Base-by-base conservation (phyloP, 2,113 vertebrate genomes). In the Tetraodon nigroviridis region DNA sequence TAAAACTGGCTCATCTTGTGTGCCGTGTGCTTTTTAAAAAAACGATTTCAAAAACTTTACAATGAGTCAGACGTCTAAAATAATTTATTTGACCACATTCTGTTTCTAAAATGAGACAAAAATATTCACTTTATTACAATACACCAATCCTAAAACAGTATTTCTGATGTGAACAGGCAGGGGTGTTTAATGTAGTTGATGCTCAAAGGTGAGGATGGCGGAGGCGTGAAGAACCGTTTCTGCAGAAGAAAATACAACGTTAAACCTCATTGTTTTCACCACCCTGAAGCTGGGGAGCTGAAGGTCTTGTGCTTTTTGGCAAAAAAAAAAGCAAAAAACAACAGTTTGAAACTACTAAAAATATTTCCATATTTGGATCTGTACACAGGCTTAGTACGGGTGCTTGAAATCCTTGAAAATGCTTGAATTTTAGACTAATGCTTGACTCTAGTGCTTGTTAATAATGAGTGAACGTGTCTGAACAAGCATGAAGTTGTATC, bases 151-250 rank as follows among this genome's bases (percentile, higher is more conserved):
- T 74, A 62, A 64, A 70, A 69, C 58, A 51, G 69, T 58, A 64
- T 79, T 78, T 66, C 79, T 85, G 79, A 64, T 79, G 67, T 71
- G 55, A 66, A 84, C 80, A 75, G 61, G 78, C 79, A 66, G 60
- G 67, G 69, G 41, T 67, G 64, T 62, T 7, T 76, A 76, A 63
- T 58, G 40, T 56, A 37, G 56, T 20, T 32, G 10, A 22, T 57
- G 47, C 27, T 55, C 27, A 57, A 67, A 63, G 27, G 71, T n/a
- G 32, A 37, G 32, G 32, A 8, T 12, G 7, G 55, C 60, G 29
- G 21, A 27, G 24, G 24, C 24, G 24, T 24, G 24, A 24, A 24
- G 24, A 65, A 42, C 14, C 45, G 24, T 37, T 22, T 17, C 13
- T 44, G 13, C 55, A 22, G 7, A 11, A 44, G 46, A 51, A 27